phyloP scores from a whole-genome alignment of 1,140 invertebrate species.

The Limonius californicus region DNA sequence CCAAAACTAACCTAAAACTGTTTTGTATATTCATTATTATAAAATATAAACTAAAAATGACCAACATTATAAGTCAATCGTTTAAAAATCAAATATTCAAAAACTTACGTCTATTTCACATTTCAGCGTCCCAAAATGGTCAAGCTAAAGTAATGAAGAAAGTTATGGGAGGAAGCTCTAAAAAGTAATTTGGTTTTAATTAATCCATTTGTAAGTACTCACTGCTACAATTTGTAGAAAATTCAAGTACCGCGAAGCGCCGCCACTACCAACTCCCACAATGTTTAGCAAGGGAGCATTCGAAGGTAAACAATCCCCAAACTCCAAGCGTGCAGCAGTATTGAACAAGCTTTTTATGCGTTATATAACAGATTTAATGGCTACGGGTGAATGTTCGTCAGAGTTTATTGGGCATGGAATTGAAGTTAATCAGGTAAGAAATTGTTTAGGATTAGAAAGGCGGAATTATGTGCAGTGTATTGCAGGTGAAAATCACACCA shows the following conservation, averaged over 20 bases:
- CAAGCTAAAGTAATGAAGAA: conserved; percentile 26
- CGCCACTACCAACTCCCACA: conserved; percentile 20
- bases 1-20: too few species aligned
- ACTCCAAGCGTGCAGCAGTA: conserved; percentile 51
- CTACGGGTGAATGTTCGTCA: conserved; percentile 59
- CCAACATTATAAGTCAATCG: neutral
- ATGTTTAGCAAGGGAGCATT: conserved; percentile 23
- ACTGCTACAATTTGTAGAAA: conserved; percentile 34
- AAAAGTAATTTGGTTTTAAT: conserved; percentile 19
- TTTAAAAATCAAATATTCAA: neutral
- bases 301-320: conserved; percentile 22
- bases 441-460: neutral
- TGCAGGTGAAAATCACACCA: conserved; percentile 56
- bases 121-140: neutral
- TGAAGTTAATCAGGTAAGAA: conserved; percentile 59
- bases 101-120: neutral
- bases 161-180: conserved; percentile 22
- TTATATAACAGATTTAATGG: conserved; percentile 69
- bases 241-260: conserved; percentile 17
- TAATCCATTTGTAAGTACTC: too few species aligned
- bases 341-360: conserved; percentile 78
- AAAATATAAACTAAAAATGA: neutral
- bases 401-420: conserved; percentile 59
- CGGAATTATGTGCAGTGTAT: conserved; percentile 25
- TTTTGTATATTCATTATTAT: too few species aligned